Percentiles rank a stretch among this genome's conserved stretches.
phyloP scores from a whole-genome alignment of 1,140 invertebrate species.

The Caerostris darwini region DNA sequence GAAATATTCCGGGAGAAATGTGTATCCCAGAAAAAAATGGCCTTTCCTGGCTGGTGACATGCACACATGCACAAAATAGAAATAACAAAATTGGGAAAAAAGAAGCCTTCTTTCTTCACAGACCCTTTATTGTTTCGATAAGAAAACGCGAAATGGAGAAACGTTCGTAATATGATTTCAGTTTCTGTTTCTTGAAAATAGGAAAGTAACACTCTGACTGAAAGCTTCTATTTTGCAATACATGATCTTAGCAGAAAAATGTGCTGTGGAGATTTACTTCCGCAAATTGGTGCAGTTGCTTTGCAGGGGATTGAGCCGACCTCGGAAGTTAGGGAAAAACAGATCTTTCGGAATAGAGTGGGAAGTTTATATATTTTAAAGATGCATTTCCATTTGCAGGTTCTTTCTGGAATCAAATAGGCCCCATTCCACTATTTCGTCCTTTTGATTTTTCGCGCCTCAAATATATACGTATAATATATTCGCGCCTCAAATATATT shows the following conservation, averaged over 20 bases:
- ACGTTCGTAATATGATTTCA: conserved; percentile 59
- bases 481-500: no score
- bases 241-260: conserved; percentile 40
- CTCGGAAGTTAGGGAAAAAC: not conserved
- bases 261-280: conserved; percentile 14
- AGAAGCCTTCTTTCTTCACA: conserved; percentile 1
- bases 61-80: not conserved
- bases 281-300: conserved; percentile 33
- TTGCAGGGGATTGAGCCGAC: not conserved
- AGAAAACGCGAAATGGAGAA: conserved; percentile 37
- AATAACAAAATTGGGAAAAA: not conserved
- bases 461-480: no score
- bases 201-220: conserved; percentile 25
- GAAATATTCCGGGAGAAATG: conserved; percentile 42
- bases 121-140: conserved; percentile 67
- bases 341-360: not conserved
- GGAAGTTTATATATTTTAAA: not conserved
- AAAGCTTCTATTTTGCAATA: conserved; percentile 44
- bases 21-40: conserved; percentile 3
- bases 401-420: not conserved
- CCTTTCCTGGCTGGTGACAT: conserved; percentile 41
- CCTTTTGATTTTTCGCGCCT: no score
- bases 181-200: conserved; percentile 26
- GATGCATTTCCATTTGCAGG: conserved; percentile 1
- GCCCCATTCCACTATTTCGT: not conserved